Evolutionary conservation across 2,797 vertebrate species (phyloP).

Genomic region (Rhynchonycteris naso): DNA sequence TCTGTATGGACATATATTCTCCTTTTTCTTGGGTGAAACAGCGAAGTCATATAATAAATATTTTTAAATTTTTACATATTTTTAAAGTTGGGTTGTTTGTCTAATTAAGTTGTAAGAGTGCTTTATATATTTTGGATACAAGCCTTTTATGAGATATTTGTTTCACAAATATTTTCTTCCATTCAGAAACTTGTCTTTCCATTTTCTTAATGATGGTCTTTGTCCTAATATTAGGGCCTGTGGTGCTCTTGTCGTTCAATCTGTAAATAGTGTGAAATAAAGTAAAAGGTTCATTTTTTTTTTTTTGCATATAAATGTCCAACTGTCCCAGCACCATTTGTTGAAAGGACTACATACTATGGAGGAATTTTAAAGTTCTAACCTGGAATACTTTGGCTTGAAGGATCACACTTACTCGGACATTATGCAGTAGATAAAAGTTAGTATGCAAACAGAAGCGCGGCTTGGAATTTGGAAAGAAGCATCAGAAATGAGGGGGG

Average conservation of each 20-base stretch:
- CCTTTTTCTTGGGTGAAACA: background rate
- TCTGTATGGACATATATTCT: background rate
- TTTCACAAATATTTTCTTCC: conserved; percentile 34
- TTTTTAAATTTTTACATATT: background rate
- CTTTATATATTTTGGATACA: background rate
- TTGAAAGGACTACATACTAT: background rate
- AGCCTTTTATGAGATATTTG: background rate
- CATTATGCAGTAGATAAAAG: background rate
- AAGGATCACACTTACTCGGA: background rate
- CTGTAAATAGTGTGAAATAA: background rate
- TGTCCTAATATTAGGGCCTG: background rate
- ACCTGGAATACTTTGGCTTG: background rate
- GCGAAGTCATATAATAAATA: background rate
- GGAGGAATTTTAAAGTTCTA: background rate
- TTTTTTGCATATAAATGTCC: background rate
- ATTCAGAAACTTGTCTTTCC: background rate
- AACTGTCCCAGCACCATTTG: background rate
- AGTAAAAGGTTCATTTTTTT: background rate
- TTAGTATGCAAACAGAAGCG: background rate
- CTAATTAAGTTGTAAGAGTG: background rate
- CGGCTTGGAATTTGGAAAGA: conserved; percentile 3
- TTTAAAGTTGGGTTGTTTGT: background rate
- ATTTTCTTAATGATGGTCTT: background rate
- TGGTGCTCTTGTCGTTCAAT: background rate
- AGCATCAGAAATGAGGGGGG: background rate